A percentile compares a stretch with the other conserved stretches of the same genome.
phyloP scores from a whole-genome alignment of 2,797 vertebrate genomes.

The Florisuga fusca region DNA sequence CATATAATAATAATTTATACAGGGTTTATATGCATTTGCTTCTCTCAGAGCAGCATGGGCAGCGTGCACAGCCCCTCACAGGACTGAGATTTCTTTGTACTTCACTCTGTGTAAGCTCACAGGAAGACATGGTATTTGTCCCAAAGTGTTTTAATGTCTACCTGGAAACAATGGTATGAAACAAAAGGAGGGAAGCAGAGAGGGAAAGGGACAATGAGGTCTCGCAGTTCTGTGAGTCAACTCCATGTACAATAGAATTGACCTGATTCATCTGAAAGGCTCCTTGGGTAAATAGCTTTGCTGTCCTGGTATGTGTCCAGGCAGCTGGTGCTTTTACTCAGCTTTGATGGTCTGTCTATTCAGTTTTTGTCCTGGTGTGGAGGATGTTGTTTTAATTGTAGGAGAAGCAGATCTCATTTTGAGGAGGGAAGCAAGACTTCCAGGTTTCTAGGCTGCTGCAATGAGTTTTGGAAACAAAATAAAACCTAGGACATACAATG shows the following conservation, averaged over 20 bases:
- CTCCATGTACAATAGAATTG: slow-evolving; percentile 30
- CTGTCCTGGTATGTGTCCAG: slow-evolving; percentile 46
- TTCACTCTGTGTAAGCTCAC: slow-evolving; percentile 3
- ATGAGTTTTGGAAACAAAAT: background rate
- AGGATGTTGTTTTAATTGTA: slow-evolving; percentile 58
- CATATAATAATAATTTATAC: too few relatives aligned
- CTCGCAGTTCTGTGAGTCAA: slow-evolving; percentile 20
- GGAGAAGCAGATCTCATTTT: background rate
- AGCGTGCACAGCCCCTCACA: fast-evolving
- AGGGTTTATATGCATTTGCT: fast-evolving
- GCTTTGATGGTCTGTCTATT: slow-evolving; percentile 33
- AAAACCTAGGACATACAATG: background rate
- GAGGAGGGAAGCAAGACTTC: slow-evolving; percentile 40
- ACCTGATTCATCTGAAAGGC: slow-evolving; percentile 43
- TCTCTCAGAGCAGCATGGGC: background rate
- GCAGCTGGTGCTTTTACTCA: slow-evolving; percentile 31
- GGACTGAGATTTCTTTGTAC: background rate
- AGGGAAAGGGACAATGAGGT: slow-evolving; percentile 51
- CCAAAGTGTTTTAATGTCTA: slow-evolving; percentile 32
- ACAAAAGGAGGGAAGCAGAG: slow-evolving; percentile 64
- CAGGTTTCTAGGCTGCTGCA: background rate
- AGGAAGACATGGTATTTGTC: slow-evolving; percentile 65
- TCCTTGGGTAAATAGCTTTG: slow-evolving; percentile 24
- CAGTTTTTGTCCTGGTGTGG: slow-evolving; percentile 22
- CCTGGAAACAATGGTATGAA: slow-evolving; percentile 56